Evolutionary conservation across 1,140 invertebrate genomes (phyloP), one percentile per base, ranked within the genome.

Genomic region (Chelonus insularis): DNA sequence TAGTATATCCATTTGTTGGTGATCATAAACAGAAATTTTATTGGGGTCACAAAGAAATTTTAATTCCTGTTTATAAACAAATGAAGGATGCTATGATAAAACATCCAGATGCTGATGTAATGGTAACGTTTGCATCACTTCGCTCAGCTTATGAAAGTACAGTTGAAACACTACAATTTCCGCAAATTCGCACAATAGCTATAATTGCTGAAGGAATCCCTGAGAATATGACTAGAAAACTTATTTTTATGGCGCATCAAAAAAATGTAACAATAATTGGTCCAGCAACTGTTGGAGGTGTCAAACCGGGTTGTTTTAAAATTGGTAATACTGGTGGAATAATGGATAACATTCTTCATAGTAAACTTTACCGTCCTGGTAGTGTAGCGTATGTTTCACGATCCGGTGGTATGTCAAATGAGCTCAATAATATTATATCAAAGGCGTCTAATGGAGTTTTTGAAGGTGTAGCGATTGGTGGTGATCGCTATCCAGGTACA

Each of bases 1-100:
- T 99, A 73, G 95, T 99, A 9, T 99, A 99, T 83, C 98, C 98
- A 2, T 98, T 96, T 77, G 98, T 96, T 3, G 97, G 96, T 0
- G 96, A 99, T 83, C 97, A 99, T 76, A 98, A 98, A 73, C 96
- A 98, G 78, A 99, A 99, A 81, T 99, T 96, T 82, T 99, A 99
- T 75, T 99, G 97, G 92, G 98, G 97, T 0, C 97, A 99, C 80
- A 98, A 98, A 75, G 97, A 99, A 80, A 68, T 82, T 37, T 69
- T 79, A 21, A 77, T 85, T 73, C 72, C 86, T 82, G 96, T 99
- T 1, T 99, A 99, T 81, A 98, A 97, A 72, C 95, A 94, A 74
- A 97, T 99, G 95, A 90, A 88, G 66, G 95, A 98, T 73, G 95
- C 96, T 2, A 97, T 99, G 89, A 87, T 86, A 9, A 97, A 96